Evolutionary conservation across 2,797 vertebrate genomes (phyloP).

Genomic region (Triplophysa yarkandensis): DNA sequence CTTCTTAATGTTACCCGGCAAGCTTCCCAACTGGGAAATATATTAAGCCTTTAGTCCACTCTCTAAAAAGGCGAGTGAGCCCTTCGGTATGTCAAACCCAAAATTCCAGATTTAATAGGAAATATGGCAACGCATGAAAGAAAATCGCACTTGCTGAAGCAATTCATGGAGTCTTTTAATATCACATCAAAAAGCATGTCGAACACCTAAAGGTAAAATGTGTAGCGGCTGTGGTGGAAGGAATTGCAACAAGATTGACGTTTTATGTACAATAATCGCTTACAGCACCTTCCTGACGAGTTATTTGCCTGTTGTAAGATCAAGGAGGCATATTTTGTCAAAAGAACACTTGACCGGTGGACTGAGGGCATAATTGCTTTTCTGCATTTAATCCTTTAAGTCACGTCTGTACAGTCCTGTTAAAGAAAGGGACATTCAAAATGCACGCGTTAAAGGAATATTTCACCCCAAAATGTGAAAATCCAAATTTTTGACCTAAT

Average conservation of each 20-base stretch:
- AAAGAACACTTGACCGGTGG: constrained; percentile 4
- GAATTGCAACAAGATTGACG: background rate
- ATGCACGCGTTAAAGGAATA: background rate
- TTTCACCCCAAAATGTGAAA: background rate
- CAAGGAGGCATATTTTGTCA: constrained; percentile 3
- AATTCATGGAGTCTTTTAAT: background rate
- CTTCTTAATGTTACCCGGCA: background rate
- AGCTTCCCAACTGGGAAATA: background rate
- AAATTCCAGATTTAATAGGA: background rate
- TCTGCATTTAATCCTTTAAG: background rate
- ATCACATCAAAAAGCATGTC: background rate
- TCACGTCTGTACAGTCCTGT: background rate
- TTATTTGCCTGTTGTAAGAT: constrained; percentile 14
- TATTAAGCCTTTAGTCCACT: background rate
- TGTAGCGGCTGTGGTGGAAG: background rate
- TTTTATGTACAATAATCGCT: constrained; percentile 1
- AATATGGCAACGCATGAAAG: background rate
- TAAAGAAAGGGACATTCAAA: background rate
- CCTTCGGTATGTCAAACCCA: background rate
- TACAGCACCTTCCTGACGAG: background rate
- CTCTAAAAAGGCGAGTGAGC: background rate
- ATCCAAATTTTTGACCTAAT: background rate
- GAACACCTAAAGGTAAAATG: background rate
- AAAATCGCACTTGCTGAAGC: background rate
- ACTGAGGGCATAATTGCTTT: constrained; percentile 9